These are phyloP conservation scores for Cryptocephalus moraei DNA, from an alignment of 2,888 invertebrate genomes.

Conservation along the genomic window DNA sequence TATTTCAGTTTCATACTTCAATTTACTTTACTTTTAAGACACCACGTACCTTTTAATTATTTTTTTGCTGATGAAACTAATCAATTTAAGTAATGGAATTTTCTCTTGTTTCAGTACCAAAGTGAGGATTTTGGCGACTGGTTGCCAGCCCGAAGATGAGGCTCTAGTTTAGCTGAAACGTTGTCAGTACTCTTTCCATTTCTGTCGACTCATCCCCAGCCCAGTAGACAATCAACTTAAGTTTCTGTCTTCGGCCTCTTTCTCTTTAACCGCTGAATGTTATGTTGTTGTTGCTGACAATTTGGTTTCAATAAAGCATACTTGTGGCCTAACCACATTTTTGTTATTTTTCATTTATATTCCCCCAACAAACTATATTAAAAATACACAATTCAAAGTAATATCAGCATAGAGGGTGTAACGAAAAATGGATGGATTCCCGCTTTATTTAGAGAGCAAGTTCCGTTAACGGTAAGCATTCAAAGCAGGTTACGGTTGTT, in stretches of 20 bases:
- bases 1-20: too few relatives aligned
- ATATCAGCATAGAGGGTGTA: too few relatives aligned
- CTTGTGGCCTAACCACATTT: constrained; percentile 19
- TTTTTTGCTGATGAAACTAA: not conserved
- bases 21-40: too few relatives aligned
- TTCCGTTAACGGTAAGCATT: too few relatives aligned
- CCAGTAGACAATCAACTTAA: constrained; percentile 33
- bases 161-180: constrained; percentile 1
- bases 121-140: constrained; percentile 27
- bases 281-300: constrained; percentile 24
- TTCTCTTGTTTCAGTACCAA: constrained; percentile 28
- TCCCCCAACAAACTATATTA: not conserved
- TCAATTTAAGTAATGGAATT: not conserved
- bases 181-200: constrained; percentile 13
- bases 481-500: too few relatives aligned
- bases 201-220: constrained; percentile 20
- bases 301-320: constrained; percentile 27
- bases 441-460: too few relatives aligned
- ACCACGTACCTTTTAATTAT: too few relatives aligned
- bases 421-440: too few relatives aligned
- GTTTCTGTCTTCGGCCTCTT: constrained; percentile 16
- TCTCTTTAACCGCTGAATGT: constrained; percentile 17
- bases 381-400: not conserved
- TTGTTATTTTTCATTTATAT: not conserved
- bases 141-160: constrained; percentile 32